Base-by-base conservation (phyloP, 2,888 invertebrate genomes). In the Melieria crassipennis region DNA sequence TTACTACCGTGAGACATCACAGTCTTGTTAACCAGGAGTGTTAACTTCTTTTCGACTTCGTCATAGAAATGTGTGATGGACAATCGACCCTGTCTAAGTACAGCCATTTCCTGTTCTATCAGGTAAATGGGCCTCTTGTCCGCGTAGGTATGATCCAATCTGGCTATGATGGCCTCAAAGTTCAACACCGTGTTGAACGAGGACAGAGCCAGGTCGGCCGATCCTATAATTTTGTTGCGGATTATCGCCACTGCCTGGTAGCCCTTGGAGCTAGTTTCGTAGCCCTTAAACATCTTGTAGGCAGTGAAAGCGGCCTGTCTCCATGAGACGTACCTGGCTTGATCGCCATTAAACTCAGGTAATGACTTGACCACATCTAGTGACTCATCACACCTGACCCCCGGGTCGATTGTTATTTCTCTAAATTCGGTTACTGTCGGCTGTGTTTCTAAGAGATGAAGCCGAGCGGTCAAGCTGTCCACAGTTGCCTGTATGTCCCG, bases 321-420 rank as follows among this genome's bases (percentile, higher is more conserved):
- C 74, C 70, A 74, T 4, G 73, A 67, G 10, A 75, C 69, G 42
- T 75, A 74, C 9, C 62, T 58, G n/a, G 55, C 72, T 30, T 73
- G 69, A 6, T 71, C 52, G 6, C 66, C 69, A 13, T 56, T 52
- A 45, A 69, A 71, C 45, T 64, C 69, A 7, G 72, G 72, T 10
- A 72, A 48, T 10, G 61, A 66, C 63, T 75, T 71, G 7, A 72
- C 30, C 43, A 65, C 46, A 30, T 71, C 71, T 30, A 71, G 45
- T n/a, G 56, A 62, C 56, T 68, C 62, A n/a, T 62, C 47, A 62
- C 62, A 62, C 4, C 45, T 6, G 13, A 62, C 47, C n/a, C 45
- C 45, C 16, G 42, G 43, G 11, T 42, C 7, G 11, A 55, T 55
- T 11, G 43, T 10, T 4, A 65, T 46, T 11, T 42, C 55, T 7